These are phyloP conservation scores for Lophius piscatorius DNA, from an alignment of 2,113 vertebrate genomes.

Conservation along the genomic window DNA sequence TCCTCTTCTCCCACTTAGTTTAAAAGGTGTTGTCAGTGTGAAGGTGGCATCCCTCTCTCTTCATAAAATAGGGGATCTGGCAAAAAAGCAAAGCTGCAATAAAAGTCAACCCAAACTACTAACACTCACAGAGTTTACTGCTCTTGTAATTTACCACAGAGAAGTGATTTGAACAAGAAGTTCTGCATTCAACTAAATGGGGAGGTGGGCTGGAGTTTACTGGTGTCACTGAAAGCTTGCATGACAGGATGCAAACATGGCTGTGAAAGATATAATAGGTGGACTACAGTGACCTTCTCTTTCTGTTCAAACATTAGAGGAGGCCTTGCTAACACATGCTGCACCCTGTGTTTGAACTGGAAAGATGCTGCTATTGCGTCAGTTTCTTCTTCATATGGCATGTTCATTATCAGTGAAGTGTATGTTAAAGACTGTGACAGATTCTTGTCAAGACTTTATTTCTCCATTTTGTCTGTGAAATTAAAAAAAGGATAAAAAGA, in stretches of 20 bases:
- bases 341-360: not conserved
- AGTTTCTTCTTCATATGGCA: not conserved
- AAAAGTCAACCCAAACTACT: slow-evolving; percentile 65
- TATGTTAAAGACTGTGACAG: not conserved
- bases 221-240: slow-evolving; percentile 23
- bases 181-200: slow-evolving; percentile 32
- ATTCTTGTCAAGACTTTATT: slow-evolving; percentile 5
- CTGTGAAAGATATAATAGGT: slow-evolving; percentile 7
- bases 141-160: slow-evolving; percentile 47
- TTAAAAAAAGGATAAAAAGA: slow-evolving; percentile 5
- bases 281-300: not conserved
- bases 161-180: slow-evolving; percentile 50
- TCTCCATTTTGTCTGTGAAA: slow-evolving; percentile 29
- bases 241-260: slow-evolving; percentile 15
- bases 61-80: slow-evolving; percentile 63
- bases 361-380: not conserved
- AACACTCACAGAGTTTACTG: slow-evolving; percentile 64
- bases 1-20: slow-evolving; percentile 38
- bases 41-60: slow-evolving; percentile 71
- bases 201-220: slow-evolving; percentile 8
- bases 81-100: slow-evolving; percentile 44
- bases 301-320: not conserved
- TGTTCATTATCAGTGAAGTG: not conserved
- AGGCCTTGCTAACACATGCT: not conserved
- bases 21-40: slow-evolving; percentile 68